Conservation (phyloP, 2,113 vertebrate genomes). For the Rhea americana region DNA sequence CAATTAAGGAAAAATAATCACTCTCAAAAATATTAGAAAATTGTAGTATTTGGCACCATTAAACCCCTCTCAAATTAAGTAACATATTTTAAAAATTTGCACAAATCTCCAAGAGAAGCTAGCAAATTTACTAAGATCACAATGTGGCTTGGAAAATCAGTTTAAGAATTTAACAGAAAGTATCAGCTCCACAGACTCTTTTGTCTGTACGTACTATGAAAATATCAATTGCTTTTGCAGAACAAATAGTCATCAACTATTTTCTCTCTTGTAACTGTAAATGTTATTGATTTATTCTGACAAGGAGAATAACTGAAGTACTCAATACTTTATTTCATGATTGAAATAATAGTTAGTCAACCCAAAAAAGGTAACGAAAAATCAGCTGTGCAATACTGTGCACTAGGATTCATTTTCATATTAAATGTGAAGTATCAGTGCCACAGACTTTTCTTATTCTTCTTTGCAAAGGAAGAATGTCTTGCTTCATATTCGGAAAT, state of each 20-base stretch:
- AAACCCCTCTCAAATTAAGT: slow-evolving; percentile 24
- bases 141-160: background rate
- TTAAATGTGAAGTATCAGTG: background rate
- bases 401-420: background rate
- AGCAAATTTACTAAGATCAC: slow-evolving; percentile 17
- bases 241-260: background rate
- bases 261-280: slow-evolving; percentile 41
- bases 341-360: slow-evolving; percentile 47
- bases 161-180: slow-evolving; percentile 28
- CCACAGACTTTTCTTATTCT: background rate
- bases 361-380: background rate
- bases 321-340: slow-evolving; percentile 3
- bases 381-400: background rate
- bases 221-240: background rate
- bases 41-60: background rate
- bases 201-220: background rate
- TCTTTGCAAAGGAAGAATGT: background rate
- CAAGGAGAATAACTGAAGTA: slow-evolving; percentile 34
- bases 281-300: slow-evolving; percentile 56
- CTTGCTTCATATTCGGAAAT: background rate
- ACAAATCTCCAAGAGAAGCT: slow-evolving; percentile 26
- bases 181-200: slow-evolving; percentile 2
- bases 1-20: background rate
- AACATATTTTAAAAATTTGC: background rate
- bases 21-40: background rate